phyloP scores from a whole-genome alignment of 2,113 vertebrate genomes.

The Phyllostomus discolor region DNA sequence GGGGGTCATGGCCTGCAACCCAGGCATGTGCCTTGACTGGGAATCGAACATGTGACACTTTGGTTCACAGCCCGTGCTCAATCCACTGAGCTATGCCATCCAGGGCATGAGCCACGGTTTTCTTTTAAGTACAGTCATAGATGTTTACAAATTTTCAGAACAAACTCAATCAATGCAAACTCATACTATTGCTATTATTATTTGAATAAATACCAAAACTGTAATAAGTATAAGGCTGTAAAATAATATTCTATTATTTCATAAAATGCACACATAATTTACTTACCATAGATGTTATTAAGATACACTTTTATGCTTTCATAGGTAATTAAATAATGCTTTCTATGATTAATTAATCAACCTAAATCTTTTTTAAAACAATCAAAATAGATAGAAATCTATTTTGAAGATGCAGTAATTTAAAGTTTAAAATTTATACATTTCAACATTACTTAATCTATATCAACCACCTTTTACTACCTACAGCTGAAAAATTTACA shows the following conservation, averaged over 20 bases:
- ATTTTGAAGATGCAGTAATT: background rate
- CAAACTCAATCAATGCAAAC: background rate
- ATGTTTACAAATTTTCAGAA: constrained; percentile 12
- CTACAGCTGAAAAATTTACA: background rate
- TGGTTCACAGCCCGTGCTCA: too few relatives aligned
- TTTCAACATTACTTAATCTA: background rate
- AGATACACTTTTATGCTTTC: background rate
- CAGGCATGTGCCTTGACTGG: too few relatives aligned
- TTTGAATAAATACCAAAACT: background rate
- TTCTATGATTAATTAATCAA: background rate
- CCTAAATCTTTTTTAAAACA: background rate
- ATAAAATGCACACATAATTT: background rate
- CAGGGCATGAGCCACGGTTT: background rate
- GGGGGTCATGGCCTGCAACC: too few relatives aligned
- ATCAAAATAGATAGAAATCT: background rate
- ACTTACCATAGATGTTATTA: background rate
- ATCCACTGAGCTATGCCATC: too few relatives aligned
- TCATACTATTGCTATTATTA: background rate
- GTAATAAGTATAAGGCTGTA: background rate
- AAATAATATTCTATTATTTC: background rate
- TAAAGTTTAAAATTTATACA: background rate
- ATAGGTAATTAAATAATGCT: background rate
- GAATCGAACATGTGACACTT: too few relatives aligned
- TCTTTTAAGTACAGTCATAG: background rate
- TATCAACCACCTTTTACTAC: background rate